Evolutionary conservation across 2,888 invertebrate species (phyloP), one percentile per base, ranked within the genome.

Genomic region (Aspidiotus destructor): DNA sequence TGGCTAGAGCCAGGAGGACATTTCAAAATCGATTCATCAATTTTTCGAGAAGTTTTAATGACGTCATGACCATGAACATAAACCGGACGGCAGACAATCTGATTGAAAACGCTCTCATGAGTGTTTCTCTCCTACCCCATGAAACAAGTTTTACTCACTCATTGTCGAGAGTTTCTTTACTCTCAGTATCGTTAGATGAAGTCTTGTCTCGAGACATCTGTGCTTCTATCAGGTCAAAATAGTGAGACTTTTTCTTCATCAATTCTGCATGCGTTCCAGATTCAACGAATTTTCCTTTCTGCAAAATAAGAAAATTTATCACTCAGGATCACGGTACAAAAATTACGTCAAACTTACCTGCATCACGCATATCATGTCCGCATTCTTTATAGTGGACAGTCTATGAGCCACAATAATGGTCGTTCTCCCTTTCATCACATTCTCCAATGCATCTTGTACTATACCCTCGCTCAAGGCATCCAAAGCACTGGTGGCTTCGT

Each of bases 401-500:
- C 79, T 74, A 70, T 80, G 79, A 10, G 79, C 79, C 13, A 80
- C 76, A 13, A 79, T 76, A 16, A 79, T 73, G 1, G 79, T 79
- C 7, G 79, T 79, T 60, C 77, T 73, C 11, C 78, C 77, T 70
- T 74, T 62, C 71, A 75, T 74, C 6, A 75, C 88, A 78, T 83
- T 86, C 77, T 85, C 89, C 70, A 87, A 80, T 69, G 85, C 92
- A 15, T 83, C 84, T 78, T 94, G 93, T 0, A 95, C 93, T 76
- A 88, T 84, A 0, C 86, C 83, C 79, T 95, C 95, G 71, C 90
- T 92, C 28, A 86, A 84, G 0, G 88, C 87, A 76, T 93, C 93
- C 16, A 93, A 80, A 0, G 93, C 93, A 1, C 92, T 92, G 1
- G 94, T 94, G 0, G 92, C 93, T 77, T 94, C 93, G 74, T 94